Evolutionary conservation across 2,113 vertebrate species (phyloP).

Genomic region (Etia nguti): DNA sequence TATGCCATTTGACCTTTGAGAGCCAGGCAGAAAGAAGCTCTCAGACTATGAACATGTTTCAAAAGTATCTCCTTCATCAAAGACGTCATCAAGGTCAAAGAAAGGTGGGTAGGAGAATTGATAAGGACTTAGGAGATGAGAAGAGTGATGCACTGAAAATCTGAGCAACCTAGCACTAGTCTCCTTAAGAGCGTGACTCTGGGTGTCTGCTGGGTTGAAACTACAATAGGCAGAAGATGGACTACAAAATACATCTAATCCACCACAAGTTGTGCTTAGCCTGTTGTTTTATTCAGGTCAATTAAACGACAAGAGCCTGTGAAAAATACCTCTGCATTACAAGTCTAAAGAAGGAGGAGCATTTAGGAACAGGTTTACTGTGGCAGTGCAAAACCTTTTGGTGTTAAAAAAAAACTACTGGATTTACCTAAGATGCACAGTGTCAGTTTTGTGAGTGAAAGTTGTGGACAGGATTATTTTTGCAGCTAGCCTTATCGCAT

Average conservation of each 20-base stretch:
- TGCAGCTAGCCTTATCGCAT: not conserved
- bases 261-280: not conserved
- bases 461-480: not conserved
- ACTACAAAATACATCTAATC: not conserved
- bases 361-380: not conserved
- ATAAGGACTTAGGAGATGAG: not conserved
- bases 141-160: not conserved
- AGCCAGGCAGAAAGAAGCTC: not conserved
- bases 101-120: not conserved
- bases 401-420: not conserved
- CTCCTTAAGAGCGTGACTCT: not conserved
- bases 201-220: not conserved
- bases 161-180: not conserved
- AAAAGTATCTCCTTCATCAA: not conserved
- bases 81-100: not conserved
- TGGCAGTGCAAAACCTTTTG: not conserved
- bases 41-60: not conserved
- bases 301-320: not conserved
- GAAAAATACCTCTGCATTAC: not conserved
- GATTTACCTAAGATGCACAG: not conserved
- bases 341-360: not conserved
- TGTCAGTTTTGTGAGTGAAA: not conserved
- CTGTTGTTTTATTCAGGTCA: not conserved
- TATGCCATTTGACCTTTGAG: not conserved
- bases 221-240: not conserved